phyloP scores from a whole-genome alignment of 2,797 vertebrate genomes.

The Lemur catta region DNA sequence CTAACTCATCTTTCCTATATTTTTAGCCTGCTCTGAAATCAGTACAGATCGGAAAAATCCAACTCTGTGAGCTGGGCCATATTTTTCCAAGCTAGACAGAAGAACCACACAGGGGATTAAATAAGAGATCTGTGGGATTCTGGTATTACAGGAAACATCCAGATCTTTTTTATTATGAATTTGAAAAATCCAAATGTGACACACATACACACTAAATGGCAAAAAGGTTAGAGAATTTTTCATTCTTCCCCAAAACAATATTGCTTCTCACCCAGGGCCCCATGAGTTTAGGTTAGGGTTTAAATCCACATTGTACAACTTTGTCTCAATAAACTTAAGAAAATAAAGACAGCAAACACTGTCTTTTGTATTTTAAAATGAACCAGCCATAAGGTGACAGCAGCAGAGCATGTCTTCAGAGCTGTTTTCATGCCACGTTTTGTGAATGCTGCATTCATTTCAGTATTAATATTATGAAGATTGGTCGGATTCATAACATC shows the following conservation, averaged over 20 bases:
- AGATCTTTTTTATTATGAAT: not conserved
- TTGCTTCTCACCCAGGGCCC: not conserved
- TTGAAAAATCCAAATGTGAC: not conserved
- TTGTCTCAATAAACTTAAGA: not conserved
- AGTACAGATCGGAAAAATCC: not conserved
- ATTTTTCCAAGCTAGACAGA: not conserved
- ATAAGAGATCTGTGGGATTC: not conserved
- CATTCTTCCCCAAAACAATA: not conserved
- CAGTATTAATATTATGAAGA: not conserved
- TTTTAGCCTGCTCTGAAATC: not conserved
- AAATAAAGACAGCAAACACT: not conserved
- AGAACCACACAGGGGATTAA: not conserved
- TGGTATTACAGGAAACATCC: not conserved
- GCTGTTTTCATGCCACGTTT: not conserved
- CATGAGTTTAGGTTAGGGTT: not conserved
- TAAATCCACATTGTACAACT: not conserved
- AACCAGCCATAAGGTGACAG: not conserved
- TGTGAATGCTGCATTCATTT: not conserved
- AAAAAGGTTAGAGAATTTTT: not conserved
- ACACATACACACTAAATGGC: not conserved
- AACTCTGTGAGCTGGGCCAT: not conserved
- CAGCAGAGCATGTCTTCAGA: not conserved
- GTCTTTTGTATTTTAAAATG: constrained; percentile 2
- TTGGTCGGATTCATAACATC: not conserved
- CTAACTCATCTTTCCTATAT: not conserved